A percentile compares a stretch with the other conserved stretches of the same genome.
These are phyloP conservation scores for Brachystomella parvula DNA, from an alignment of 1,140 invertebrate genomes.

Conservation along the genomic window DNA sequence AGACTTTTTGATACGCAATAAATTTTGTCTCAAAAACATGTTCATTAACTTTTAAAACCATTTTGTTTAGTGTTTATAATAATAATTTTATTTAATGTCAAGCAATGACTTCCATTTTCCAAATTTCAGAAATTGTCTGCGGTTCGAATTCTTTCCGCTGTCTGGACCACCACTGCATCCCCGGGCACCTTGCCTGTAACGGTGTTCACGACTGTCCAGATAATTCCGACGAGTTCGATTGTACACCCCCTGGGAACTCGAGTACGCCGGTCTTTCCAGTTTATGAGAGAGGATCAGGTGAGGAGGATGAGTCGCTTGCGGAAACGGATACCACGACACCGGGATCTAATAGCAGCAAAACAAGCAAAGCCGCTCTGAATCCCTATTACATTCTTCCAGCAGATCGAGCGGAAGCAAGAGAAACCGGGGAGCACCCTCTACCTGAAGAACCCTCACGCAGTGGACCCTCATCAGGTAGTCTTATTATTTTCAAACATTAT, in stretches of 20 bases:
- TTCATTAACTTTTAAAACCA: neutral
- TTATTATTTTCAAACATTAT: too few relatives aligned
- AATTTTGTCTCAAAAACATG: too few relatives aligned
- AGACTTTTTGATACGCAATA: neutral
- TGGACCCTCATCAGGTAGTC: too few relatives aligned
- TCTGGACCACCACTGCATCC: conserved; percentile 20
- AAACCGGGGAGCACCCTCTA: too few relatives aligned
- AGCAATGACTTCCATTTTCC: neutral
- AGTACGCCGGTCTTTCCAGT: neutral
- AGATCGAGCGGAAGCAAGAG: too few relatives aligned
- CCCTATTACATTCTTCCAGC: too few relatives aligned
- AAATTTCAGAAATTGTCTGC: conserved; percentile 47
- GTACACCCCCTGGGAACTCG: neutral
- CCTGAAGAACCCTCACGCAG: too few relatives aligned
- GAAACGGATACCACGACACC: neutral
- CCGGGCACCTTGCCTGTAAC: conserved; percentile 29
- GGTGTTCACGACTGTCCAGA: conserved; percentile 41
- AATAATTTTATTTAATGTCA: neutral
- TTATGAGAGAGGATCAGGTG: neutral
- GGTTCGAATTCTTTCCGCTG: conserved; percentile 42
- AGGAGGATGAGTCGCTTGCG: neutral
- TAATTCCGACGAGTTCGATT: conserved; percentile 39
- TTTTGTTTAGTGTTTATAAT: neutral
- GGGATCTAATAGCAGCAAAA: neutral
- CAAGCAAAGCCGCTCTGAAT: too few relatives aligned